A percentile compares a stretch with the other conserved stretches of the same genome.
Evolutionary conservation across 2,888 invertebrate genomes (phyloP).

Genomic region (Harmothoe impar): DNA sequence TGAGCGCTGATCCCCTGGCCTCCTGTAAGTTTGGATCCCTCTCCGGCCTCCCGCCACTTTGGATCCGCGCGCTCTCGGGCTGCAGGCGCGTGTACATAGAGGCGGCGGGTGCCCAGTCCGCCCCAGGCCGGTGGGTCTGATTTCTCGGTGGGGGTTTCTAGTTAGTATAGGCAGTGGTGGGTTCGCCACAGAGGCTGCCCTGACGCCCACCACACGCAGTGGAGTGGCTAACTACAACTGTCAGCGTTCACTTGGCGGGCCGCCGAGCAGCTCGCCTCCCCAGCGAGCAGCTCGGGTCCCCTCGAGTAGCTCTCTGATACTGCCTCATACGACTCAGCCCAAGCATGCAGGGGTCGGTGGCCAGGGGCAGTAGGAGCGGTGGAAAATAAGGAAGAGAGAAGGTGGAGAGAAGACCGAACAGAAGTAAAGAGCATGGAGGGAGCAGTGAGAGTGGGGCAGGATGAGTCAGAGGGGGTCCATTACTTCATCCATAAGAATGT

Average conservation of each 20-base stretch:
- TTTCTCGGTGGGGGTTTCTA: conserved; percentile 7
- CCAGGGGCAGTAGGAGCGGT: conserved; percentile 11
- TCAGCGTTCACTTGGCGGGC: conserved; percentile 32
- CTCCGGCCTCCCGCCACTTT: background rate
- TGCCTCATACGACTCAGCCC: background rate
- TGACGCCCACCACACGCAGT: conserved; percentile 10
- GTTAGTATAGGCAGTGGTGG: conserved; percentile 36
- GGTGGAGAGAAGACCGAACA: background rate
- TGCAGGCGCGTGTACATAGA: background rate
- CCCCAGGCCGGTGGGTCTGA: conserved; percentile 22
- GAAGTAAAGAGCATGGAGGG: background rate
- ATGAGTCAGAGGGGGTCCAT: background rate
- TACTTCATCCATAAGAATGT: too few species aligned
- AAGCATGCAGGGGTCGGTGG: background rate
- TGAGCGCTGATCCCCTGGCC: background rate
- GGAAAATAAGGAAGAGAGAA: conserved; percentile 5
- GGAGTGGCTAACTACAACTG: conserved; percentile 51
- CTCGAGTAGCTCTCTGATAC: background rate
- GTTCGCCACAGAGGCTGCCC: background rate
- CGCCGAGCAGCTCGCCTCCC: conserved; percentile 23
- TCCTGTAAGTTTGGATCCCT: background rate
- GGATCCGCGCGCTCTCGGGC: background rate
- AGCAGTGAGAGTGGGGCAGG: background rate
- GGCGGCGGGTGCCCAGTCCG: background rate
- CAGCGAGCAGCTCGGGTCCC: conserved; percentile 11